Conservation (phyloP, 2,888 invertebrate genomes). For the Hypsopygia costalis region DNA sequence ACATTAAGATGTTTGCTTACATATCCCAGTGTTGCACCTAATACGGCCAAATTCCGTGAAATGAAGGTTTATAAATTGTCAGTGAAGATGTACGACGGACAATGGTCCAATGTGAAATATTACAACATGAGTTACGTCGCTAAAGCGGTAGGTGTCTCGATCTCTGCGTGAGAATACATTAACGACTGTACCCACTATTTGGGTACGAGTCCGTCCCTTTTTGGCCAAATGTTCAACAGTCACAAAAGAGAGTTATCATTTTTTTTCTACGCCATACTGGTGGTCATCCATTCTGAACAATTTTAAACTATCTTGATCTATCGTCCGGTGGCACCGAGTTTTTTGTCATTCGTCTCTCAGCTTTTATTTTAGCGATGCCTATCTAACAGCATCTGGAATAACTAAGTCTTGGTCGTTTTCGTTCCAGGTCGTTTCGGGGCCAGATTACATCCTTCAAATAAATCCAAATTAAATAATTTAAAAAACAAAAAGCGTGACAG, state of each 20-base stretch:
- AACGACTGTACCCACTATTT: constrained; percentile 36
- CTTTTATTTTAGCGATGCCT: constrained; percentile 22
- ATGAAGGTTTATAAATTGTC: constrained; percentile 59
- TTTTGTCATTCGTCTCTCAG: constrained; percentile 15
- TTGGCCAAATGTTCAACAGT: constrained; percentile 22
- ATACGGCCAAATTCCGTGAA: constrained; percentile 68
- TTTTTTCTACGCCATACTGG: constrained; percentile 13
- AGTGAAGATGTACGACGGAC: constrained; percentile 45
- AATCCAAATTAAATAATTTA: constrained; percentile 9
- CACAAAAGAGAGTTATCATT: constrained; percentile 22
- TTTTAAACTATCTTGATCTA: constrained; percentile 10
- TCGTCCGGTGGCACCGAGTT: constrained; percentile 6
- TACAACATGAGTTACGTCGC: constrained; percentile 32
- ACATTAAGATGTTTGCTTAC: constrained; percentile 81
- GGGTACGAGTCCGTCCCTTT: constrained; percentile 12
- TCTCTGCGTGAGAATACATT: constrained; percentile 54
- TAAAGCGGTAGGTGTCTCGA: constrained; percentile 56
- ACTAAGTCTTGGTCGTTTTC: constrained; percentile 15
- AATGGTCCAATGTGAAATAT: constrained; percentile 48
- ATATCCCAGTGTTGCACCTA: constrained; percentile 69
- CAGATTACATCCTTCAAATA: constrained; percentile 7
- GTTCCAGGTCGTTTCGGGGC: no score
- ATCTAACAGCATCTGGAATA: constrained; percentile 24
- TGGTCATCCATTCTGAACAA: constrained; percentile 8
- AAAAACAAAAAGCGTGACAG: constrained; percentile 1